These are phyloP conservation scores for Arizona elegans DNA, from an alignment of 2,113 vertebrate species.

Conservation along the genomic window DNA sequence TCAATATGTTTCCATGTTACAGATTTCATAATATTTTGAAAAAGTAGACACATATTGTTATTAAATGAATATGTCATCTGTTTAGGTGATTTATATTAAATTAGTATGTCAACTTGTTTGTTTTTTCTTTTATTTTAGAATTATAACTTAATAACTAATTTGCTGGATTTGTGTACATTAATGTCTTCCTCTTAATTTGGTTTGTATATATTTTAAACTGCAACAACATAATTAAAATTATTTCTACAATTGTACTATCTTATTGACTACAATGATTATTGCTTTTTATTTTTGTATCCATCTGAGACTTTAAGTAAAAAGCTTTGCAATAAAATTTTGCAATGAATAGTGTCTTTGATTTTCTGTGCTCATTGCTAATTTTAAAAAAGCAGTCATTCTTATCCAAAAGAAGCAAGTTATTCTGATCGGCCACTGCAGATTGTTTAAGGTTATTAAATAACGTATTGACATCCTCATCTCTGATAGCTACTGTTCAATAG, in stretches of 20 bases:
- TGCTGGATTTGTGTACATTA: not conserved
- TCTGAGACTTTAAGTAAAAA: constrained; percentile 15
- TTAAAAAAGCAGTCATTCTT: constrained; percentile 47
- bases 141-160: not conserved
- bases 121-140: not conserved
- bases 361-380: constrained; percentile 38
- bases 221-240: not conserved
- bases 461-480: not conserved
- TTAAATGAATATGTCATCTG: not conserved
- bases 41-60: not conserved
- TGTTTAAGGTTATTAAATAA: not conserved
- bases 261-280: not conserved
- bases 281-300: constrained; percentile 17
- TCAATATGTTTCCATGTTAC: not conserved
- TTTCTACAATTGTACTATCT: not conserved
- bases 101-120: not conserved
- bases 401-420: constrained; percentile 10
- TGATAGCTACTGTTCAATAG: not conserved
- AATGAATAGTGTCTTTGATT: constrained; percentile 26
- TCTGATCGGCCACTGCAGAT: not conserved
- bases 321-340: constrained; percentile 31
- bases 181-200: not conserved
- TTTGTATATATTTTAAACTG: not conserved
- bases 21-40: not conserved
- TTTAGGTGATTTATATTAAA: not conserved